Evolutionary conservation across 2,797 vertebrate genomes (phyloP).

Genomic region (Triplophysa bombifrons): DNA sequence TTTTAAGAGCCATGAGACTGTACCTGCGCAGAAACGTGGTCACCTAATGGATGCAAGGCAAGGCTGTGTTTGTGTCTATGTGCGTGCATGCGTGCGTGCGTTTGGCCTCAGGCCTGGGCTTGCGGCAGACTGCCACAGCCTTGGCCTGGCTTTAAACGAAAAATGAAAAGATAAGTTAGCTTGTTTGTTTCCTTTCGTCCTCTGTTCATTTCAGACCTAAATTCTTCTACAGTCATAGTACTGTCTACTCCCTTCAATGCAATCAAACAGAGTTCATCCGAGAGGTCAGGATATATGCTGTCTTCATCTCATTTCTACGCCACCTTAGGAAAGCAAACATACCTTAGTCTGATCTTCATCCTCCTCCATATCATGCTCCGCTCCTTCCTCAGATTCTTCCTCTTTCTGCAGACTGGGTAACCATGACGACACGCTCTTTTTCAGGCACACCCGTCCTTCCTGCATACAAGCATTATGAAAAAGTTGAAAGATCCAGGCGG

Average conservation of each 20-base stretch:
- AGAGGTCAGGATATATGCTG: background rate
- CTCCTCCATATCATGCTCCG: slow-evolving; percentile 47
- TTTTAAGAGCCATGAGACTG: slow-evolving; percentile 26
- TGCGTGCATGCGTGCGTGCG: background rate
- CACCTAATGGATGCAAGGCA: slow-evolving; percentile 9
- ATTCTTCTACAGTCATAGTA: slow-evolving; percentile 20
- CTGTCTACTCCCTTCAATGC: slow-evolving; percentile 15
- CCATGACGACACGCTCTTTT: slow-evolving; percentile 79
- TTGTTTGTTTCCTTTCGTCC: slow-evolving; percentile 37
- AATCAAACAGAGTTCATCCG: slow-evolving; percentile 11
- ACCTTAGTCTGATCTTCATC: slow-evolving; percentile 68
- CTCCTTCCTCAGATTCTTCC: slow-evolving; percentile 48
- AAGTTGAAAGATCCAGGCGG: background rate
- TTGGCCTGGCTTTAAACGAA: slow-evolving; percentile 23
- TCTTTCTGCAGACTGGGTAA: slow-evolving; percentile 72
- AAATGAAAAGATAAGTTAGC: slow-evolving; percentile 52
- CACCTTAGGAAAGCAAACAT: slow-evolving; percentile 43
- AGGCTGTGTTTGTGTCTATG: background rate
- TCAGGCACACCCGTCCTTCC: slow-evolving; percentile 81
- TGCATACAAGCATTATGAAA: slow-evolving; percentile 55
- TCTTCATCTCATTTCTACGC: slow-evolving; percentile 6
- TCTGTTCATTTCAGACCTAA: slow-evolving; percentile 10
- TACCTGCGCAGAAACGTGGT: background rate
- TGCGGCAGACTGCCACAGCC: slow-evolving; percentile 23
- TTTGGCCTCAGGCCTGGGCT: slow-evolving; percentile 30